A percentile compares a stretch with the other conserved stretches of the same genome.
Conservation (phyloP, 2,888 invertebrate genomes). For the Ormia ochracea region DNA sequence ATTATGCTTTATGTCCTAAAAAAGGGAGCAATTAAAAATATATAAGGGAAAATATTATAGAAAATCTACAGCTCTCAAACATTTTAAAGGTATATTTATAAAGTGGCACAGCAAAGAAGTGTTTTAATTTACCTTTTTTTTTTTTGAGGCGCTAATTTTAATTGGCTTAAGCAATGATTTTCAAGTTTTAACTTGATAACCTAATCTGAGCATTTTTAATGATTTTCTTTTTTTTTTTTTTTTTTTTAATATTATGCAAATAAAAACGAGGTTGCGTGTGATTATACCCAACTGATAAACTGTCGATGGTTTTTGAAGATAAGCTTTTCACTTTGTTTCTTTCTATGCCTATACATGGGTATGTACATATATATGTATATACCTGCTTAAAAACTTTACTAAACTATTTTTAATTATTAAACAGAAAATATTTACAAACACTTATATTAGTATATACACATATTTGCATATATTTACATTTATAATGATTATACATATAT, state of each 20-base stretch:
- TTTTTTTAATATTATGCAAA: conserved; percentile 51
- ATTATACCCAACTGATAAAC: conserved; percentile 70
- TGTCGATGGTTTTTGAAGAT: conserved; percentile 74
- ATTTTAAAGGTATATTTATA: background rate
- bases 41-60: too few relatives aligned
- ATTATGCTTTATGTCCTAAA: too few relatives aligned
- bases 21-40: too few relatives aligned
- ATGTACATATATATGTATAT: background rate
- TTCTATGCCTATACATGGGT: background rate
- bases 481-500: background rate
- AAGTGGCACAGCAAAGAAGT: background rate
- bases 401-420: conserved; percentile 33
- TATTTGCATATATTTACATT: background rate
- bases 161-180: background rate
- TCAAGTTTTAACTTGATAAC: background rate
- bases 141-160: background rate
- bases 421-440: conserved; percentile 37
- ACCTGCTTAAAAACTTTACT: conserved; percentile 10
- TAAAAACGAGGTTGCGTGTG: conserved; percentile 54
- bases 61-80: too few relatives aligned
- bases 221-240: conserved; percentile 10
- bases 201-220: background rate
- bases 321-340: conserved; percentile 62
- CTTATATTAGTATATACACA: conserved; percentile 11
- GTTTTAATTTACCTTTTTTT: background rate